Evolutionary conservation across 1,140 invertebrate genomes (phyloP), one percentile per base, ranked within the genome.

Genomic region (Agrilus planipennis): DNA sequence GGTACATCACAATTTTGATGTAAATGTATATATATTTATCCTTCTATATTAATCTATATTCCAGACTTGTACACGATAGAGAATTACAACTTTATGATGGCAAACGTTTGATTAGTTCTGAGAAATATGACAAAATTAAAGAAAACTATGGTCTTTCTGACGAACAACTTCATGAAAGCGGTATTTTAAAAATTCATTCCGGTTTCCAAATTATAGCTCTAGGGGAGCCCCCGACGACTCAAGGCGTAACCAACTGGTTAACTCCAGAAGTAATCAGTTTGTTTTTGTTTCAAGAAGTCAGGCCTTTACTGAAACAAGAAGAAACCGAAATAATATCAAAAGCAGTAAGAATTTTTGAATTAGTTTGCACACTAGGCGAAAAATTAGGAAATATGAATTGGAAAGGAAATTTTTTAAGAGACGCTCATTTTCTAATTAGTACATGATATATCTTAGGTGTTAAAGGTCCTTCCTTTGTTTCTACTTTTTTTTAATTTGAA

Each of bases 61-160:
- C 3, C 44, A 86, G 87, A 47, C 59, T 94, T 34, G 75, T 93
- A 2, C 87, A 90, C 57, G 87, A 94, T 54, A 67, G 89, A 42
- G 89, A 92, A 60, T 51, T 93, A 9, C 83, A 89, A 57, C 60
- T 94, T 2, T 84, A 87, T 61, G 88, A 94, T 69, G 89, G 89
- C 1, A 79, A 76, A 12, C 65, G 85, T 20, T 54, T 93, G 1
- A 48, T 93, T 1, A 68, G 77, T 17, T 61, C 72, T 37, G 77
- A 87, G 45, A 71, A 83, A 46, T 92, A 86, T 62, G 77, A 91
- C 45, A 68, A 75, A 1, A 64, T 87, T 5, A 72, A 74, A 52
- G 41, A 58, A 3, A 62, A 71, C 18, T 56, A 64, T 14, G 61
- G 66, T 12, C 64, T 84, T 11, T 70, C 76, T 0, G 70, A 76